Evolutionary conservation across 2,797 vertebrate genomes (phyloP), one percentile per base, ranked within the genome.

Genomic region (Brachymystax lenok): DNA sequence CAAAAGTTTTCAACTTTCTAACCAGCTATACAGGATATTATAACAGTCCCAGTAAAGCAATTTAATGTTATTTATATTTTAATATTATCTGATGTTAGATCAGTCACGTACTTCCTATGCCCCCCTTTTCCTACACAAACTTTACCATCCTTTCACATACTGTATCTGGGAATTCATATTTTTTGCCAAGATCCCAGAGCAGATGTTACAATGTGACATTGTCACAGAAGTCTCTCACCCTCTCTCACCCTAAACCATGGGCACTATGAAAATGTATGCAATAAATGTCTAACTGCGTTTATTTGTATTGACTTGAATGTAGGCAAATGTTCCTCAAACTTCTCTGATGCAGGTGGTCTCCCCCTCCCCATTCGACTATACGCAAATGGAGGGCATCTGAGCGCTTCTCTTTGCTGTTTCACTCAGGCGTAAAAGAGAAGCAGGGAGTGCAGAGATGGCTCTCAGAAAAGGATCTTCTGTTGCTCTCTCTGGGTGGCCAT

Each of bases 401-500:
- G 24, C 2, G 40, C 66, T 63, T 16, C 0, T 12, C 35, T 50
- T 24, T 33, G 35, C 28, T 28, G 17, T 40, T 63, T 63, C 3
- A 63, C n/a, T 63, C 7, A 3, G 21, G 5, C 5, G 12, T 33
- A 7, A 28, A 19, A 69, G 67, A 19, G 16, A 33, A 12, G 16
- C 14, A 46, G 33, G 33, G 13, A 54, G 73, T 63, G 2, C 27
- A 79, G 63, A 72, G 14, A 71, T 80, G 70, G 33, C 51, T 27
- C 59, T 71, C 40, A 54, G 50, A 52, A 59, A 64, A 50, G 24
- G 63, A 28, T 83, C 85, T 66, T 63, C 77, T 51, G 73, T 83
- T 83, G 64, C 59, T 79, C 82, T 66, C 35, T 79, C 16, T 46
- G 90, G 59, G 91, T 92, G 91, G 85, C 86, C 35, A 86, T 92